Evolutionary conservation across 53 echinoderm and acorn worm genomes (phyloP).

Genomic region (Henricia sp.): DNA sequence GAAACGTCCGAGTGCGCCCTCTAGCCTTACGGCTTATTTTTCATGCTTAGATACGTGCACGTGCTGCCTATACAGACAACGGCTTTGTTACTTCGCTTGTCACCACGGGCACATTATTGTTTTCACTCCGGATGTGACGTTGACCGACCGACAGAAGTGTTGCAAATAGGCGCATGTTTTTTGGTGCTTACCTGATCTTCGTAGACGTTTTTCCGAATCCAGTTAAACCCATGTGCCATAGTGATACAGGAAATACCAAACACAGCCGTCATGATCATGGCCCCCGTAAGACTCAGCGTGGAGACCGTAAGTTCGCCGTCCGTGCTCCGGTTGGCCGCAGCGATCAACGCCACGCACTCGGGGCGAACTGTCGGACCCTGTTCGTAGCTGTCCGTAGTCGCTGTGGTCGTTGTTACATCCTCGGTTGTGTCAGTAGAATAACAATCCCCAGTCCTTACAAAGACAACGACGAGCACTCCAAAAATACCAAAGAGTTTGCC

Average conservation of each 20-base stretch:
- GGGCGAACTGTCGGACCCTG: background rate
- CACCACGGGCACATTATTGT: no score
- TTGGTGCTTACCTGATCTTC: constrained; percentile 78
- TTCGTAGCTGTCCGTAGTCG: background rate
- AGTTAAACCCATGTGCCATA: constrained; percentile 78
- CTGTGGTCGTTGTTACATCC: background rate
- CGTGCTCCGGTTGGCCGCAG: background rate
- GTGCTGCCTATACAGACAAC: no score
- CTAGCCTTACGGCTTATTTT: no score
- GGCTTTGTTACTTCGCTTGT: no score
- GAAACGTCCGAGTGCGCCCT: no score
- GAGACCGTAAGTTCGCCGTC: background rate
- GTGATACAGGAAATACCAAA: constrained; percentile 77
- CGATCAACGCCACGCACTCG: constrained; percentile 7
- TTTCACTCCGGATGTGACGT: no score
- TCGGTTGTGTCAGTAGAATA: no score
- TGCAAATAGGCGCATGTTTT: background rate
- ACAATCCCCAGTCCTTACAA: background rate
- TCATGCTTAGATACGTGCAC: no score
- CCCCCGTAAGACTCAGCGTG: constrained; percentile 25
- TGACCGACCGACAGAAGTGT: background rate
- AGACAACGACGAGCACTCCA: background rate
- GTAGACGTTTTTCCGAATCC: constrained; percentile 77
- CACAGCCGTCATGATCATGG: constrained; percentile 30
- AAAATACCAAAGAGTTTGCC: background rate